These are phyloP conservation scores for Baronia brevicornis DNA, from an alignment of 2,888 invertebrate species.

Conservation along the genomic window DNA sequence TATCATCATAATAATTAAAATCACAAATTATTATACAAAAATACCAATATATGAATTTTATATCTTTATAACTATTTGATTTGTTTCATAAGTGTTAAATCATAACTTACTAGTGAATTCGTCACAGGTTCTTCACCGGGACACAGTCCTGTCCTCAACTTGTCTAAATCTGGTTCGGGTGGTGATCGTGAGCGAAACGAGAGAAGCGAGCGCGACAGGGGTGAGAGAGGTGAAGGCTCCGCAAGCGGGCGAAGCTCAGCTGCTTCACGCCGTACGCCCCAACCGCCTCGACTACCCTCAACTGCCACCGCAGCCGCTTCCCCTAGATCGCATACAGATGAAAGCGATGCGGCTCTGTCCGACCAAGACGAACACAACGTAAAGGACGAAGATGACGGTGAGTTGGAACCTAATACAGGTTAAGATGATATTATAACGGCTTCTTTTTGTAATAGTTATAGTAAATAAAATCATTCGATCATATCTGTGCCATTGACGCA, in stretches of 20 bases:
- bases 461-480: no score
- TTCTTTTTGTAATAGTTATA: conserved; percentile 13
- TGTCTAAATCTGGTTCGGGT: conserved; percentile 90
- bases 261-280: conserved; percentile 77
- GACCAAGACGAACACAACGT: conserved; percentile 91
- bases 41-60: background rate
- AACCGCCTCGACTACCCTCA: conserved; percentile 69
- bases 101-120: no score
- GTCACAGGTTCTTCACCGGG: conserved; percentile 86
- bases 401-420: conserved; percentile 26
- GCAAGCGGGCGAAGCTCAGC: conserved; percentile 76
- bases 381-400: conserved; percentile 88
- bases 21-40: background rate
- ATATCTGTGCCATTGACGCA: no score
- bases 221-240: conserved; percentile 61
- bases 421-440: conserved; percentile 14
- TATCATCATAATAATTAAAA: background rate
- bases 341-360: conserved; percentile 88
- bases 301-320: conserved; percentile 77
- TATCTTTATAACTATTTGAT: conserved; percentile 1
- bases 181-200: conserved; percentile 81
- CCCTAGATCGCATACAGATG: conserved; percentile 85
- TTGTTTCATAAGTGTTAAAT: no score
- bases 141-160: conserved; percentile 93
- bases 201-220: conserved; percentile 75